Evolutionary conservation across 1,140 invertebrate genomes (phyloP), one percentile per base, ranked within the genome.

Genomic region (Gryon sp.): DNA sequence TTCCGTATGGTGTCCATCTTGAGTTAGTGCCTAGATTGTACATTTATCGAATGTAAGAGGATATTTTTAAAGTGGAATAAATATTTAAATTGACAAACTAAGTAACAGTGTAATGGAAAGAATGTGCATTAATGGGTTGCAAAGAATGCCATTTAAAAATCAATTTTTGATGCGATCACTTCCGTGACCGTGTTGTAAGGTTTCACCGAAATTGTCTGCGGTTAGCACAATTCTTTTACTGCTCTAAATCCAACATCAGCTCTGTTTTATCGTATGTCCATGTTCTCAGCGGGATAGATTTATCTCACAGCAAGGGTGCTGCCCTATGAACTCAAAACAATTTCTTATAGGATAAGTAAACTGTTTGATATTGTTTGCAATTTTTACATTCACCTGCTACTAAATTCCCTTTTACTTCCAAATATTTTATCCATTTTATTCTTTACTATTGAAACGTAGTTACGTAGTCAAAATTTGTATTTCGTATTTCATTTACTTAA

Each of bases 221-320:
- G 43, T 74, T 36, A 16, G 20, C 20, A 34, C 18, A 34, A 28
- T 36, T 50, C 60, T 63, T n/a, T n/a, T n/a, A n/a, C n/a, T n/a
- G n/a, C n/a, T n/a, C n/a, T n/a, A n/a, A n/a, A n/a, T n/a, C n/a
- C n/a, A n/a, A 82, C 77, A 83, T 85, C 82, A 83, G 80, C 75
- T 68, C 78, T 73, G 80, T 79, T 83, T 50, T 74, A 78, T 82
- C 69, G 79, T 76, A 76, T 73, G 81, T 83, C 78, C 69, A 43
- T 77, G 70, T 79, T 82, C 80, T 19, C 80, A 84, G 84, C 81
- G 34, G 85, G 84, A 79, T 81, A 80, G 82, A 86, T 83, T 84
- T 84, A 85, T 80, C 82, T 81, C 84, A 55, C 83, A 83, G 84
- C 84, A 77, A 83, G 83, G 76, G 81, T 78, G 82, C 81, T 79